These are phyloP conservation scores for Tetramorium parvispinum DNA, from an alignment of 1,140 invertebrate genomes.

Conservation along the genomic window DNA sequence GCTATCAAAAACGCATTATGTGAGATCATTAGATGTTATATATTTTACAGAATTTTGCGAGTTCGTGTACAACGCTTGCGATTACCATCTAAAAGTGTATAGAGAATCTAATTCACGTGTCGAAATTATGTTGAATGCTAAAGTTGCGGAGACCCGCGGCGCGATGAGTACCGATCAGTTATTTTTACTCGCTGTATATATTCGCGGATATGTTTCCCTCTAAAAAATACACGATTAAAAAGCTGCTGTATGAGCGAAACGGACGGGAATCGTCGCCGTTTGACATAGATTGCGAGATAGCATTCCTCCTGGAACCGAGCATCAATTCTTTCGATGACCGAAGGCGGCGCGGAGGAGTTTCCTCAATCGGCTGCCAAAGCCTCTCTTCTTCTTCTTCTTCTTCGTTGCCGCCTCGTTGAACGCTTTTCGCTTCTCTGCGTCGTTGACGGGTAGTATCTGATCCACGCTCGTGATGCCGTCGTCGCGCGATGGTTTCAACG, in stretches of 20 bases:
- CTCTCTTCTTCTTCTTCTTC: conserved; percentile 70
- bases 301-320: not conserved
- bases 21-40: conserved; percentile 35
- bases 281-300: conserved; percentile 21
- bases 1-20: not conserved
- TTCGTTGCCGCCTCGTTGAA: not conserved
- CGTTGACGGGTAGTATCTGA: not conserved
- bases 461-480: not conserved
- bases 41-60: conserved; percentile 61
- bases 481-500: not conserved
- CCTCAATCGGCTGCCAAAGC: conserved; percentile 63
- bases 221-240: conserved; percentile 17
- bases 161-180: conserved; percentile 41
- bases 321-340: conserved; percentile 69
- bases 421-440: conserved; percentile 16
- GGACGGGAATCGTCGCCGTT: not conserved
- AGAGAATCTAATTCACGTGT: conserved; percentile 43
- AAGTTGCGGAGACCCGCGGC: conserved; percentile 11
- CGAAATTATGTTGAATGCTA: conserved; percentile 2
- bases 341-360: conserved; percentile 69
- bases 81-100: conserved; percentile 37
- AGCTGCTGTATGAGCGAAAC: not conserved
- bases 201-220: conserved; percentile 10
- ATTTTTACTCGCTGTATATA: conserved; percentile 67
- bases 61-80: conserved; percentile 38